A percentile compares a stretch with the other conserved stretches of the same genome.
phyloP scores from a whole-genome alignment of 2,113 vertebrate species.

The Misgurnus mizolepis region DNA sequence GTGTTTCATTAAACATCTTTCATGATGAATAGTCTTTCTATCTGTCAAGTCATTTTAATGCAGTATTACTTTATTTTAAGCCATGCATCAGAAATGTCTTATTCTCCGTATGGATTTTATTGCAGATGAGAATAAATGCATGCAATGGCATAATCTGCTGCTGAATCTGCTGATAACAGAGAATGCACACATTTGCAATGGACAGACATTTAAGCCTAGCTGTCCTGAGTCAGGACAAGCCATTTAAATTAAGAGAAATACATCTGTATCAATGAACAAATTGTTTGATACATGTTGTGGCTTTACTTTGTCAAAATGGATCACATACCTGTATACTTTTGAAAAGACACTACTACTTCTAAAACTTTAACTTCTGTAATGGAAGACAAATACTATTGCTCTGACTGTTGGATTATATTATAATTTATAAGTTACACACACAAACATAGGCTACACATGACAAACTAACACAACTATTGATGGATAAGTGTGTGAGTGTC shows the following conservation, averaged over 20 bases:
- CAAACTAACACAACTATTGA: no score
- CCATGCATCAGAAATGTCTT: background rate
- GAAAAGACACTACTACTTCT: no score
- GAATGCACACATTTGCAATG: background rate
- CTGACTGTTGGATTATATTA: background rate
- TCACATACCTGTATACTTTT: background rate
- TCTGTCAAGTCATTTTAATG: background rate
- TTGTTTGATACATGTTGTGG: background rate
- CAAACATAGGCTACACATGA: background rate
- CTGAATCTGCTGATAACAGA: no score
- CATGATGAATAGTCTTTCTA: background rate
- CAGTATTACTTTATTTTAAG: background rate
- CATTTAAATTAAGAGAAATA: background rate
- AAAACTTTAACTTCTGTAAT: no score
- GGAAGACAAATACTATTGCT: no score
- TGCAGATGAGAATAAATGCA: background rate
- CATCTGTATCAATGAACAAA: background rate
- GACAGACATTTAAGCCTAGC: background rate
- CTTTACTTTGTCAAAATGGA: background rate
- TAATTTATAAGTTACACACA: background rate
- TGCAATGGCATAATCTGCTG: no score
- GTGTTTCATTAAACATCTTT: conserved; percentile 7
- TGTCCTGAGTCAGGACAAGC: background rate
- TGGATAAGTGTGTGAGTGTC: background rate
- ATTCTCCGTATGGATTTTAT: background rate